Conservation (phyloP, 1,140 invertebrate species). For the Galendromus occidentalis region DNA sequence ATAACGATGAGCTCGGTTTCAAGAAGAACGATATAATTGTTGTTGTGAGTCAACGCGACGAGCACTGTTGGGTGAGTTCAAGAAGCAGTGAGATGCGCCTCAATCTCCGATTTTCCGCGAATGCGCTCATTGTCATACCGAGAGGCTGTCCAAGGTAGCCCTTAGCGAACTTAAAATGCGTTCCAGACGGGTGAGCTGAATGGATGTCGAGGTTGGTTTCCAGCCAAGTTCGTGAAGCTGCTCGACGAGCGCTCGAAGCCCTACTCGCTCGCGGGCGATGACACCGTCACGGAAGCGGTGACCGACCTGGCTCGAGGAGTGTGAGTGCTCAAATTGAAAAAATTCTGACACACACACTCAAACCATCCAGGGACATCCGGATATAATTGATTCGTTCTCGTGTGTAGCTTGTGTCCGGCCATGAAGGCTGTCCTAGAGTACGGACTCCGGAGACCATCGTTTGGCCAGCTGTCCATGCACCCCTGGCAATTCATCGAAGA, state of each 20-base stretch:
- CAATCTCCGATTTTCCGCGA: background rate
- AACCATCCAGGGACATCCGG: too few relatives aligned
- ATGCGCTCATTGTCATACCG: too few relatives aligned
- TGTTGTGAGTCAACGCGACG: constrained; percentile 88
- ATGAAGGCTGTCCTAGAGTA: constrained; percentile 87
- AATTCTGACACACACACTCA: too few relatives aligned
- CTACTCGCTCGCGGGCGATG: constrained; percentile 89
- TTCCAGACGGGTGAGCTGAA: constrained; percentile 72
- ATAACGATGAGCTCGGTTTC: constrained; percentile 96
- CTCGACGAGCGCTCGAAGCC: constrained; percentile 83
- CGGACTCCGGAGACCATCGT: constrained; percentile 69
- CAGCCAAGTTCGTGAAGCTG: constrained; percentile 89
- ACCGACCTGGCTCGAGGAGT: constrained; percentile 87
- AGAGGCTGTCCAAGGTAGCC: too few relatives aligned
- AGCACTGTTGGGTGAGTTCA: constrained; percentile 80
- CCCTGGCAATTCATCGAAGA: constrained; percentile 98
- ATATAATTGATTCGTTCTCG: background rate
- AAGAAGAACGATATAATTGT: constrained; percentile 95
- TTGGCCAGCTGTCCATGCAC: constrained; percentile 42
- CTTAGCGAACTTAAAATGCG: background rate
- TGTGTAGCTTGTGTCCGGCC: constrained; percentile 52
- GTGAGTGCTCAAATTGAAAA: constrained; percentile 27
- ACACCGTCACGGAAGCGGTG: constrained; percentile 81
- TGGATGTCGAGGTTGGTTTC: constrained; percentile 94
- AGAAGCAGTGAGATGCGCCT: background rate